Percentiles rank a stretch among this genome's conserved stretches.
Conservation (phyloP, 1,140 invertebrate species). For the Ceratosolen fusciceps region DNA sequence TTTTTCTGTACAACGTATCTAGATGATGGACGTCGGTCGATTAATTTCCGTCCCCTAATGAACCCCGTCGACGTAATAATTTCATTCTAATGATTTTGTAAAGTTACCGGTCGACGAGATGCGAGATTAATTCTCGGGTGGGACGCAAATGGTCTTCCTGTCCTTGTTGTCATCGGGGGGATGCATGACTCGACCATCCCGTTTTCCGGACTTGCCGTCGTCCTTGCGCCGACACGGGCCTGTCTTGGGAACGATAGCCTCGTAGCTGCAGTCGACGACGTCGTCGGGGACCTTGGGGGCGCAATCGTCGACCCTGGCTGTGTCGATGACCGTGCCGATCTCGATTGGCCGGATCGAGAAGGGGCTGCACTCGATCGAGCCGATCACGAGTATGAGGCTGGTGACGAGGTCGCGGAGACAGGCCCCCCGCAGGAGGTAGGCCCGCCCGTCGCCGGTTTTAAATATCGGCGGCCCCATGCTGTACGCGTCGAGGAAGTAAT, state of each 20-base stretch:
- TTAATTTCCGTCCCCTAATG: too few relatives aligned
- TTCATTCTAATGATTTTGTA: too few relatives aligned
- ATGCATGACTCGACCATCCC: background rate
- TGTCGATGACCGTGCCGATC: conserved; percentile 55
- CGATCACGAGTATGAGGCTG: conserved; percentile 56
- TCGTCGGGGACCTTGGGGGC: background rate
- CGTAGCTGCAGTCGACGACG: background rate
- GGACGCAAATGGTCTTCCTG: background rate
- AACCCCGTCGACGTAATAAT: too few relatives aligned
- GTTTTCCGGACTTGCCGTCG: conserved; percentile 38
- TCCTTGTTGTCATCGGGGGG: background rate
- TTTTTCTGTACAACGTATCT: too few relatives aligned
- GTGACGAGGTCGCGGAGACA: conserved; percentile 56
- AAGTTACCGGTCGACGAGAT: too few relatives aligned
- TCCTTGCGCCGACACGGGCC: conserved; percentile 45
- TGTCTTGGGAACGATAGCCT: conserved; percentile 14
- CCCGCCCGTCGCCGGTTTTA: conserved; percentile 53
- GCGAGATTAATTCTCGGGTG: background rate
- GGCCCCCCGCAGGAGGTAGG: conserved; percentile 57
- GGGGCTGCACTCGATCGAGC: conserved; percentile 57
- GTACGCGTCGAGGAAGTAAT: conserved; percentile 61
- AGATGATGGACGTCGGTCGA: too few relatives aligned
- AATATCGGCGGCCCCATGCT: conserved; percentile 61
- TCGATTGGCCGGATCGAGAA: conserved; percentile 60
- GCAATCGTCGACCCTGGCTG: background rate